Percentiles rank a stretch among this genome's conserved stretches.
These are phyloP conservation scores for Macrophya alboannulata DNA, from an alignment of 2,888 invertebrate genomes.

Conservation along the genomic window DNA sequence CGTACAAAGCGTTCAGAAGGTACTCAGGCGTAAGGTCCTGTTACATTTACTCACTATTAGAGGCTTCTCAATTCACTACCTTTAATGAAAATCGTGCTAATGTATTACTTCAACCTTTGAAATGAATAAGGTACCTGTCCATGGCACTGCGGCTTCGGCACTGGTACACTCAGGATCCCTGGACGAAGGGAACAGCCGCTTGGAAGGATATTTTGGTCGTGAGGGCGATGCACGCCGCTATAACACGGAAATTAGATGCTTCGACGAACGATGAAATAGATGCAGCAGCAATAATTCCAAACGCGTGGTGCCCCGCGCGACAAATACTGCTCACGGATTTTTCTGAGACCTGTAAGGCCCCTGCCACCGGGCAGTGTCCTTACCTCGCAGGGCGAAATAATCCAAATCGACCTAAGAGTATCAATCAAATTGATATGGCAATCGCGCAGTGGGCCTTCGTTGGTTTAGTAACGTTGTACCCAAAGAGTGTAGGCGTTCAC, in stretches of 20 bases:
- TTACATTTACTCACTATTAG: too few relatives aligned
- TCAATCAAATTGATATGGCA: constrained; percentile 82
- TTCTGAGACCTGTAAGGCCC: constrained; percentile 64
- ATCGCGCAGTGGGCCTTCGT: constrained; percentile 82
- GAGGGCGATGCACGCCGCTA: constrained; percentile 78
- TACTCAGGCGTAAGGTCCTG: too few relatives aligned
- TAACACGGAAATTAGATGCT: constrained; percentile 70
- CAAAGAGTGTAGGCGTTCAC: constrained; percentile 77
- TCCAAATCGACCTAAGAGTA: constrained; percentile 56
- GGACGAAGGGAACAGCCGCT: constrained; percentile 78
- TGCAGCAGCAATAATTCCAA: constrained; percentile 60
- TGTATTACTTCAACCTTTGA: too few relatives aligned
- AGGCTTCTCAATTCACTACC: too few relatives aligned
- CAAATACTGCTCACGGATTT: constrained; percentile 67
- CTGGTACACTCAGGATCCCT: constrained; percentile 82
- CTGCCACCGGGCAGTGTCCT: constrained; percentile 66
- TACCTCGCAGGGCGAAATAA: constrained; percentile 56
- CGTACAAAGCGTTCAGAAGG: too few relatives aligned
- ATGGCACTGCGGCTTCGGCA: constrained; percentile 79
- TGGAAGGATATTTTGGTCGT: constrained; percentile 79
- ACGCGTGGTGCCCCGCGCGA: constrained; percentile 65
- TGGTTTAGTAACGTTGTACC: constrained; percentile 79
- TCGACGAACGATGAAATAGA: constrained; percentile 64
- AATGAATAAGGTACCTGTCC: constrained; percentile 75
- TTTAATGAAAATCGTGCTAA: too few relatives aligned